Evolutionary conservation across 2,113 vertebrate species (phyloP).

Genomic region (Cisticola juncidis): DNA sequence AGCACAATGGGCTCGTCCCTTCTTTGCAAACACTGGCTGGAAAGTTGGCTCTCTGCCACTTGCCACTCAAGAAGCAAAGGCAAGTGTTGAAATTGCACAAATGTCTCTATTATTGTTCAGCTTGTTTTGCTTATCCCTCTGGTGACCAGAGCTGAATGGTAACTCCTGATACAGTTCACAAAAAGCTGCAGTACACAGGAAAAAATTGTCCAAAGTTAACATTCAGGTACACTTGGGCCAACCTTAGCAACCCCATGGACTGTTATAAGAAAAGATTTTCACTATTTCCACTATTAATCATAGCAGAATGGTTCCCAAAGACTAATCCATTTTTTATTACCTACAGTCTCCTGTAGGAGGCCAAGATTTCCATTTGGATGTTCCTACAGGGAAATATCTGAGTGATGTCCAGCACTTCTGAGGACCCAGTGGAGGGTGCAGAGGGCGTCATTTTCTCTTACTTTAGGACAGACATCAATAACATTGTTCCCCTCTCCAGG

Average conservation of each 20-base stretch:
- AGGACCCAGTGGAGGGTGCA: not conserved
- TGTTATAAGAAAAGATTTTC: not conserved
- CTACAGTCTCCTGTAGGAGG: not conserved
- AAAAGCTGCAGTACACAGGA: not conserved
- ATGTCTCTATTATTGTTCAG: not conserved
- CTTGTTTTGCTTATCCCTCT: slow-evolving; percentile 8
- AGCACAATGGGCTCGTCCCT: not conserved
- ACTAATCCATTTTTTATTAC: not conserved
- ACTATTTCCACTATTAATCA: not conserved
- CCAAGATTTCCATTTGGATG: not conserved
- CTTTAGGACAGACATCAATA: not conserved
- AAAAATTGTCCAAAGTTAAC: not conserved
- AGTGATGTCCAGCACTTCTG: not conserved
- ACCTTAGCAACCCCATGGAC: not conserved
- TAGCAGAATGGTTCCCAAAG: not conserved
- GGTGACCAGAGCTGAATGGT: not conserved
- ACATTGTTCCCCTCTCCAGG: not conserved
- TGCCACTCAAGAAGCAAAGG: slow-evolving; percentile 8
- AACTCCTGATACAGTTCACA: not conserved
- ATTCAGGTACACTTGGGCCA: not conserved
- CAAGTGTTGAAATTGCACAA: not conserved
- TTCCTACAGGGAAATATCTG: not conserved
- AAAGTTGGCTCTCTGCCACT: slow-evolving; percentile 27
- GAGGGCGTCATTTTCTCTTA: not conserved
- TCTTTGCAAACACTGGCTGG: not conserved